Base-by-base conservation (phyloP, 2,113 vertebrate genomes). In the Chaetura pelagica region DNA sequence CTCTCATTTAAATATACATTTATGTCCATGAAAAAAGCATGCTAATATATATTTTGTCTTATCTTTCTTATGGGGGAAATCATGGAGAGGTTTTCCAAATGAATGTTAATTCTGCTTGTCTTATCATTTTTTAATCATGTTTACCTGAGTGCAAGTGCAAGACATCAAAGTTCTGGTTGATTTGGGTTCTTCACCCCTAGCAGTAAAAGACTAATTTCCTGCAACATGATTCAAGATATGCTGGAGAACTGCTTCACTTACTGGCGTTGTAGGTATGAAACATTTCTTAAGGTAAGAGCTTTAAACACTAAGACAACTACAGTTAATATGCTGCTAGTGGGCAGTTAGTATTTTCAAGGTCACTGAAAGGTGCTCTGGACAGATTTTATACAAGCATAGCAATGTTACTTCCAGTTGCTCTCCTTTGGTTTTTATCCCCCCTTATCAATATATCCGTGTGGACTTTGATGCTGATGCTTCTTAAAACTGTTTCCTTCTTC, bases 401-500 rank as follows among this genome's bases (percentile, higher is more conserved):
- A 48, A 35, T 9, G 3, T 30, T 52, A 40, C 38, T 20, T 77
- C 30, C 19, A 73, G 49, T 3, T 32, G 6, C 11, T 79, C 72
- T 7, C 3, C 12, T n/a, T 69, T n/a, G 18, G 11, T 19, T 4
- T 6, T 24, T 10, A 18, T 12, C 8, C 4, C 2, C 9, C 5
- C 3, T 52, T 63, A 52, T 34, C 58, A 67, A 6, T 29, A 24
- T 12, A 42, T 32, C 16, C 17, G 18, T 26, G 62, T 14, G 19
- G n/a, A 35, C n/a, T 78, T 74, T 4, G 13, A 42, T 48, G 51
- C 4, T 26, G 11, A 48, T 26, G n/a, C 4, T 15, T 63, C 22
- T 52, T 74, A 32, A 89, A 90, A 35, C 8, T 55, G 34, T 4
- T 82, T 85, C 32, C 20, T 30, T 38, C 55, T 71, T 78, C n/a